Conservation (phyloP, 35 echinoderm and acorn worm species). For the Apostichopus californicus region DNA sequence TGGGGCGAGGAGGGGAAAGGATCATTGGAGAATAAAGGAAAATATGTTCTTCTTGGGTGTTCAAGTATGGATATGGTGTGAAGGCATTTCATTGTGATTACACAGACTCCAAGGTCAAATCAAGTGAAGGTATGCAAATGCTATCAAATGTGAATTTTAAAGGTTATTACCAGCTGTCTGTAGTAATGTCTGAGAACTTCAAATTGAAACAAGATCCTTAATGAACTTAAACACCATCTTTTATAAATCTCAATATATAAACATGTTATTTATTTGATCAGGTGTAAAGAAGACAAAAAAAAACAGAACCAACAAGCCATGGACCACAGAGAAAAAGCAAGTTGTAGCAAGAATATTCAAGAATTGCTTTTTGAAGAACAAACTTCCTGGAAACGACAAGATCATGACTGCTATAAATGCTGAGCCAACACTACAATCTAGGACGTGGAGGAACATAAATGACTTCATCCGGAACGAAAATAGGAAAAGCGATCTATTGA, state of each 20-base stretch:
- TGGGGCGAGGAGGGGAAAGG: too few relatives aligned
- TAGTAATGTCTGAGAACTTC: background rate
- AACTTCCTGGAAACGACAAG: constrained; percentile 6
- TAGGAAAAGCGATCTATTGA: background rate
- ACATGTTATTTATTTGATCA: background rate
- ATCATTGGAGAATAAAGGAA: too few relatives aligned
- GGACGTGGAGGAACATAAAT: constrained; percentile 11
- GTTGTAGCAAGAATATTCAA: background rate
- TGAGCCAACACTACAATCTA: background rate
- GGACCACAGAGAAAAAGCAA: constrained; percentile 18
- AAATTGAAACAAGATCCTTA: background rate
- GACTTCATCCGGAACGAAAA: constrained; percentile 7
- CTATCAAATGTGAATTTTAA: background rate
- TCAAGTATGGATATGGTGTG: background rate
- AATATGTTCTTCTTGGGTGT: too few relatives aligned
- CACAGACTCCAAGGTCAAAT: background rate
- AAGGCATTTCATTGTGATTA: background rate
- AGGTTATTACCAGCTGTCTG: background rate
- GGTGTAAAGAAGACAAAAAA: background rate
- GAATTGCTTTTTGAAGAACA: background rate
- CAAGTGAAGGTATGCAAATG: constrained; percentile 20
- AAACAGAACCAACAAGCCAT: background rate
- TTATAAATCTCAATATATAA: background rate
- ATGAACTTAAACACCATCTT: background rate
- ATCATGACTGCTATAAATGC: background rate